Evolutionary conservation across 53 echinoderm and acorn worm species (phyloP).

Genomic region (Holothuria scabra): DNA sequence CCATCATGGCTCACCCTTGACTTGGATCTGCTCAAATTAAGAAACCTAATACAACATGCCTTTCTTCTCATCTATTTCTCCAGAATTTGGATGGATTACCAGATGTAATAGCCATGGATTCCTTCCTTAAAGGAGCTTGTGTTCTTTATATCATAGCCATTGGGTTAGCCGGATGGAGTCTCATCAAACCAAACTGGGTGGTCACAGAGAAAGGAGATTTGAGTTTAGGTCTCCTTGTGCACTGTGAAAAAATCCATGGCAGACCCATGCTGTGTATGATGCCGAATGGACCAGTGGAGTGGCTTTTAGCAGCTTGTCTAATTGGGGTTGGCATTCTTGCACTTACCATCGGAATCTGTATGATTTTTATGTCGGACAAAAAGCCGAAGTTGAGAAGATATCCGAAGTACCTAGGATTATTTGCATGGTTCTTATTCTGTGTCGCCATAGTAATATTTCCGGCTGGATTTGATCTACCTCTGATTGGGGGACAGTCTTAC

Average conservation of each 20-base stretch:
- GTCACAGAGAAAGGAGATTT: conserved; percentile 82
- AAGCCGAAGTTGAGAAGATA: conserved; percentile 77
- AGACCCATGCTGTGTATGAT: conserved; percentile 79
- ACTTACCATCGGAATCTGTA: conserved; percentile 70
- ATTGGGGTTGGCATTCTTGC: conserved; percentile 79
- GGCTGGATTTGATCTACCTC: conserved; percentile 87
- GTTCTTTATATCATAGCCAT: conserved; percentile 84
- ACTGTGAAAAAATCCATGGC: conserved; percentile 93
- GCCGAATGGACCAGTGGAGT: conserved; percentile 76
- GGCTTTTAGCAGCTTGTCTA: conserved; percentile 83
- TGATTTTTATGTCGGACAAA: conserved; percentile 86
- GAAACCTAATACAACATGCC: too few species aligned
- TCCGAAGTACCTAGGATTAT: conserved; percentile 91
- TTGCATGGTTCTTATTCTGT: conserved; percentile 89
- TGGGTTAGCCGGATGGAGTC: conserved; percentile 74
- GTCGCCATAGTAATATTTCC: conserved; percentile 96
- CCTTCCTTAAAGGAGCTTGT: conserved; percentile 88
- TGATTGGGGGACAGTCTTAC: conserved; percentile 91
- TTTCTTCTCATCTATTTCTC: too few species aligned
- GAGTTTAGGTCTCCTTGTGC: conserved; percentile 78
- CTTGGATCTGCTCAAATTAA: too few species aligned
- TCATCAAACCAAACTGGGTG: conserved; percentile 82
- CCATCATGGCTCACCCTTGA: too few species aligned
- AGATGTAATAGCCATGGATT: conserved; percentile 70
- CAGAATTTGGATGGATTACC: too few species aligned